A percentile compares a stretch with the other conserved stretches of the same genome.
These are phyloP conservation scores for Baronia brevicornis DNA, from an alignment of 2,888 invertebrate genomes.

Conservation along the genomic window DNA sequence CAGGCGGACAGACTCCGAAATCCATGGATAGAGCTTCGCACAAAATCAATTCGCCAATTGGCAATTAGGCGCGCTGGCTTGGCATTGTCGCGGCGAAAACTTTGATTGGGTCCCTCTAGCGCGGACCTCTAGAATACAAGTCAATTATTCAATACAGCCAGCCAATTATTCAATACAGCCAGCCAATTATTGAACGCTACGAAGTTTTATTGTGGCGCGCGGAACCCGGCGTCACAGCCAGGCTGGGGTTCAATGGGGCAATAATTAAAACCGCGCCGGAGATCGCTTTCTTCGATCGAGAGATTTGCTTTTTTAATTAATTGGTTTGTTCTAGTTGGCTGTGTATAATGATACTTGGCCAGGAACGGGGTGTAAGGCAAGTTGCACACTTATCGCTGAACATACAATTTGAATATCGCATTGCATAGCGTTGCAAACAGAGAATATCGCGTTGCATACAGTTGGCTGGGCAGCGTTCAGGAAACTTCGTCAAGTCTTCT, in stretches of 20 bases:
- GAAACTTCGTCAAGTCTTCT: too few relatives aligned
- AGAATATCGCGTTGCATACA: too few relatives aligned
- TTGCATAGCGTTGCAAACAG: too few relatives aligned
- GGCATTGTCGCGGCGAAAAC: conserved; percentile 56
- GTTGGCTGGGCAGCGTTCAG: too few relatives aligned
- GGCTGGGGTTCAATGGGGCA: conserved; percentile 53
- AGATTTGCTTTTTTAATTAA: conserved; percentile 61
- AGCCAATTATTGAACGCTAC: conserved; percentile 57
- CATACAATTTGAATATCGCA: too few relatives aligned
- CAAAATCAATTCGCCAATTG: conserved; percentile 28
- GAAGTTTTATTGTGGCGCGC: conserved; percentile 57
- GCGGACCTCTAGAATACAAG: conserved; percentile 46
- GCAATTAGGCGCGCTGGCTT: conserved; percentile 51
- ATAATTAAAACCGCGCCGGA: conserved; percentile 64
- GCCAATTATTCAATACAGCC: conserved; percentile 59
- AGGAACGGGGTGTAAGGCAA: conserved; percentile 6
- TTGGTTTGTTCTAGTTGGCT: conserved; percentile 47
- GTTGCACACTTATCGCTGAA: too few relatives aligned
- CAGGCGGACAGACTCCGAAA: conserved; percentile 7
- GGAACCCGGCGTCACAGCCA: conserved; percentile 55
- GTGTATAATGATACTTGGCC: conserved; percentile 8
- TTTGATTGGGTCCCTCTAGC: conserved; percentile 60
- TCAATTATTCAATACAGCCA: conserved; percentile 65
- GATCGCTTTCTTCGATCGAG: conserved; percentile 40
- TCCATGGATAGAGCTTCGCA: conserved; percentile 8